A percentile compares a stretch with the other conserved stretches of the same genome.
Conservation (phyloP, 37 sponge, comb jelly and placozoan genomes). For the Chondrilla cf. caribensis region DNA sequence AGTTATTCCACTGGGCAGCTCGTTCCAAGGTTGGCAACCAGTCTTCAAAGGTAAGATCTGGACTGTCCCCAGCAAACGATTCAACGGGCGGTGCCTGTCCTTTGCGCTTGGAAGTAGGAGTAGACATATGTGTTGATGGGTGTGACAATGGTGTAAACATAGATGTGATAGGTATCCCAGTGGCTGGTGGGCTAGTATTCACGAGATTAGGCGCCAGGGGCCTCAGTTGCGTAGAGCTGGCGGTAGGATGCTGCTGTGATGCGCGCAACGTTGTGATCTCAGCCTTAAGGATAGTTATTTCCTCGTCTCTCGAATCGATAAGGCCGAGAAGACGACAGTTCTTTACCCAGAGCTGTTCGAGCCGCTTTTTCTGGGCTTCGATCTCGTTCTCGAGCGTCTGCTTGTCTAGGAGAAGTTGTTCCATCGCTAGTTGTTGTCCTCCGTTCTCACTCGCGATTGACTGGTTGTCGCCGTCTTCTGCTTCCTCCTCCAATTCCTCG, state of each 20-base stretch:
- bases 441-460: neutral
- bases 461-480: neutral
- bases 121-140: neutral
- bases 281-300: neutral
- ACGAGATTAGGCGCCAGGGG: too few relatives aligned
- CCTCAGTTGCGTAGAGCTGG: neutral
- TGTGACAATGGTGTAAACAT: too few relatives aligned
- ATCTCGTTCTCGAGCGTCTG: neutral
- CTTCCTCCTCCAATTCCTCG: neutral
- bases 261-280: neutral
- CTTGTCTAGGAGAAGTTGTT: neutral
- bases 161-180: too few relatives aligned
- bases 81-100: slow-evolving; percentile 48
- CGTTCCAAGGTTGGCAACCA: slow-evolving; percentile 38
- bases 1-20: slow-evolving; percentile 34
- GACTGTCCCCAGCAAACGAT: slow-evolving; percentile 24
- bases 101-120: neutral
- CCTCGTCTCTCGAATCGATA: neutral
- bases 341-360: neutral
- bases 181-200: too few relatives aligned
- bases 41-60: slow-evolving; percentile 23
- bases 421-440: neutral
- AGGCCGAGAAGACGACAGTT: neutral
- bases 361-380: neutral
- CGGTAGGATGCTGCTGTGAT: neutral